Percentiles rank a stretch among this genome's conserved stretches.
phyloP scores from a whole-genome alignment of 2,888 invertebrate genomes.

The Norana najaformis region DNA sequence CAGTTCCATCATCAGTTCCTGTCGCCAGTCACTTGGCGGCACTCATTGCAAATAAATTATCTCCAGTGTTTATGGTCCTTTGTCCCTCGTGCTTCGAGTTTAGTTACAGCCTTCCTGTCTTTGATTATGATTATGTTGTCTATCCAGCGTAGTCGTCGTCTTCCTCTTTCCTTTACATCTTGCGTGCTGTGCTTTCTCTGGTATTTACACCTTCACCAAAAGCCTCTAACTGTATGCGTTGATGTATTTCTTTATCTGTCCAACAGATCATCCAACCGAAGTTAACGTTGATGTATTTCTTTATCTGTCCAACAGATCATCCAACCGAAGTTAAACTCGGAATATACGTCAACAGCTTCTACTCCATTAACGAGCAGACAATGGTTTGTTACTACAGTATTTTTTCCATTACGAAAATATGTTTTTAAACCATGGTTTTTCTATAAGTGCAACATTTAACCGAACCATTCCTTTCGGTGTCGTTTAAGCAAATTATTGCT shows the following conservation, averaged over 20 bases:
- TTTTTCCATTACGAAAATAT: neutral
- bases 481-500: too few relatives aligned
- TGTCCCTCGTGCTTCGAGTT: too few relatives aligned
- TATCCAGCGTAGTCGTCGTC: neutral
- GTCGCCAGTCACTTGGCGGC: too few relatives aligned
- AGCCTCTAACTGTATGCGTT: neutral
- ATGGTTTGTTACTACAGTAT: slow-evolving; percentile 45
- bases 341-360: slow-evolving; percentile 54
- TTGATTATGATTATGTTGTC: neutral
- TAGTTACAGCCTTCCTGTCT: too few relatives aligned
- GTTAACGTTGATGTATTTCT: slow-evolving; percentile 46
- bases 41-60: too few relatives aligned
- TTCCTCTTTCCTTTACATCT: neutral
- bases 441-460: neutral
- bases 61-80: too few relatives aligned
- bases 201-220: neutral
- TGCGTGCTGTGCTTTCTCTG: neutral
- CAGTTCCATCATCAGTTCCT: too few relatives aligned
- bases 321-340: slow-evolving; percentile 53
- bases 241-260: neutral
- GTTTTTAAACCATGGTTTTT: neutral
- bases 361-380: slow-evolving; percentile 56
- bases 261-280: slow-evolving; percentile 45
- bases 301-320: neutral
- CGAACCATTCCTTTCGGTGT: neutral